Conservation (phyloP, 2,888 invertebrate genomes). For the Scrobipalpa atriplicella region DNA sequence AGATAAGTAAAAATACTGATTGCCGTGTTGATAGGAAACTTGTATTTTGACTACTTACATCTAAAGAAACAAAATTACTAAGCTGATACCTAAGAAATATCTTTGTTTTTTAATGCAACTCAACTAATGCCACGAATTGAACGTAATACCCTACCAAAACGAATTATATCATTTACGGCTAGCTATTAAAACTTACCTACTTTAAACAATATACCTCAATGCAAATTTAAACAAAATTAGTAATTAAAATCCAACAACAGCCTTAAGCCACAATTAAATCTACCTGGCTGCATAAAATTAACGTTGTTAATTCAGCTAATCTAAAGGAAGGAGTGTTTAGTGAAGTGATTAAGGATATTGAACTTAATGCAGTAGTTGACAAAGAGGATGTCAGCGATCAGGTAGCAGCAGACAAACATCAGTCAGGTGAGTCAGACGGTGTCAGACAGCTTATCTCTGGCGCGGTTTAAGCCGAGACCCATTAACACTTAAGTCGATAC, state of each 20-base stretch:
- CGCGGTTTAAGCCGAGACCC: slow-evolving; percentile 66
- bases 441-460: slow-evolving; percentile 64
- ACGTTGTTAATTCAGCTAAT: slow-evolving; percentile 24
- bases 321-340: slow-evolving; percentile 18
- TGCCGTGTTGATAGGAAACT: slow-evolving; percentile 16
- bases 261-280: slow-evolving; percentile 1
- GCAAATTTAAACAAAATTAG: slow-evolving; percentile 39
- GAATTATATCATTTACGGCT: slow-evolving; percentile 9
- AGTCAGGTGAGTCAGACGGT: slow-evolving; percentile 67
- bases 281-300: slow-evolving; percentile 23
- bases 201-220: slow-evolving; percentile 27
- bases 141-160: background rate
- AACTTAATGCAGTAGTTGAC: slow-evolving; percentile 46
- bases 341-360: slow-evolving; percentile 37
- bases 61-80: background rate
- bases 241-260: slow-evolving; percentile 37
- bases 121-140: background rate
- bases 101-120: background rate
- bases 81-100: background rate
- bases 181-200: background rate
- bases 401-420: slow-evolving; percentile 61
- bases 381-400: slow-evolving; percentile 51
- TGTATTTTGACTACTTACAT: slow-evolving; percentile 4
- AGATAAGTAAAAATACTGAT: slow-evolving; percentile 13
- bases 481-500: slow-evolving; percentile 74